phyloP scores from a whole-genome alignment of 1,140 invertebrate species.

The Harlomillsia oculata region DNA sequence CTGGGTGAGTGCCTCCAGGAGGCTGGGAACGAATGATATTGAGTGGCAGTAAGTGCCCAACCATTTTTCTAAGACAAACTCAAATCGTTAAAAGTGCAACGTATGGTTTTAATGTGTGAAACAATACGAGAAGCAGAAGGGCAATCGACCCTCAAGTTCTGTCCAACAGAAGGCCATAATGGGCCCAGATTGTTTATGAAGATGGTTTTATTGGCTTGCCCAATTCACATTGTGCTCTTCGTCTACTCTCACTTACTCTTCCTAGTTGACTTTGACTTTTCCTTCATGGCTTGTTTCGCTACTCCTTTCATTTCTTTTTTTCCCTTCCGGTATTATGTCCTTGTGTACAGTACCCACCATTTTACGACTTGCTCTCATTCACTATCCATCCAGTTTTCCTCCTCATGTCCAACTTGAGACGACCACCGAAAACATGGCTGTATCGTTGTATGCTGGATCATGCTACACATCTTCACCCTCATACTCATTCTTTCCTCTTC shows the following conservation, averaged over 20 bases:
- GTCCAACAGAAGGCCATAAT: slow-evolving; percentile 7
- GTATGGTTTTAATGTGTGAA: slow-evolving; percentile 26
- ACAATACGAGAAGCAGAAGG: not conserved
- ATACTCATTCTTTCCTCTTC: too few relatives aligned
- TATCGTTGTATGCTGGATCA: too few relatives aligned
- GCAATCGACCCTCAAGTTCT: not conserved
- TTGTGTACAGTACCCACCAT: not conserved
- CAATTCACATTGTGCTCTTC: slow-evolving; percentile 23
- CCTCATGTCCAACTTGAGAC: not conserved
- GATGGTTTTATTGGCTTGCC: slow-evolving; percentile 33
- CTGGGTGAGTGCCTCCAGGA: too few relatives aligned
- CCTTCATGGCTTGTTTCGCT: not conserved
- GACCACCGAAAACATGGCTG: not conserved
- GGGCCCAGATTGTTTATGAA: slow-evolving; percentile 33
- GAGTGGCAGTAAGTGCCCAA: too few relatives aligned
- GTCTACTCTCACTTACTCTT: not conserved
- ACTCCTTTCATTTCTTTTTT: not conserved
- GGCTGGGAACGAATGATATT: too few relatives aligned
- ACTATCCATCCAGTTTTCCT: not conserved
- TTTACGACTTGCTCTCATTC: slow-evolving; percentile 1
- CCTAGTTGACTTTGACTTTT: not conserved
- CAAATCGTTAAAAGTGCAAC: slow-evolving; percentile 32
- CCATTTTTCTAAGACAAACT: too few relatives aligned
- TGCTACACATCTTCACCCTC: too few relatives aligned
- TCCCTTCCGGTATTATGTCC: slow-evolving; percentile 9